These are phyloP conservation scores for Yponomeuta cagnagella DNA, from an alignment of 2,888 invertebrate species.

Conservation along the genomic window DNA sequence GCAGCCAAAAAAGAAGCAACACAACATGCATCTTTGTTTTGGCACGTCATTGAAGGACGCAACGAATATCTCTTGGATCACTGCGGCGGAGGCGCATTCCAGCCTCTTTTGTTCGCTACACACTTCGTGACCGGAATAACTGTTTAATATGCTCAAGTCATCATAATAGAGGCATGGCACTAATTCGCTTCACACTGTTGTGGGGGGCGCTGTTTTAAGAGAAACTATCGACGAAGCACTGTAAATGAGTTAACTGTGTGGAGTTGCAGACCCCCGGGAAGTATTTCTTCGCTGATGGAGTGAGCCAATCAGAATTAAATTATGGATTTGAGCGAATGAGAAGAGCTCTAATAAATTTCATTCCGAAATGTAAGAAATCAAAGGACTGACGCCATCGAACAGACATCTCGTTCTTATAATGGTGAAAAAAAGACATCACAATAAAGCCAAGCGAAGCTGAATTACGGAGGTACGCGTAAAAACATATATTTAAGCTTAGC, in stretches of 20 bases:
- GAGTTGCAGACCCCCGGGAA: slow-evolving; percentile 16
- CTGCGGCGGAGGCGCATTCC: slow-evolving; percentile 16
- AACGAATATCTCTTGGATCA: slow-evolving; percentile 6
- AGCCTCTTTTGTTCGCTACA: slow-evolving; percentile 18
- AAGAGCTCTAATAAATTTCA: slow-evolving; percentile 10
- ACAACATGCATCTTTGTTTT: slow-evolving; percentile 13
- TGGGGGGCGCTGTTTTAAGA: neutral
- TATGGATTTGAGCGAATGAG: slow-evolving; percentile 13
- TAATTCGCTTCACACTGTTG: slow-evolving; percentile 25
- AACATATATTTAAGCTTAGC: neutral
- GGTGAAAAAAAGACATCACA: neutral
- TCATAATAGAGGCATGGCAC: slow-evolving; percentile 22
- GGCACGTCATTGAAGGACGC: slow-evolving; percentile 16
- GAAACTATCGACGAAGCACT: neutral
- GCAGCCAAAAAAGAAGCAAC: slow-evolving; percentile 13
- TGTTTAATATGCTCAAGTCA: slow-evolving; percentile 23
- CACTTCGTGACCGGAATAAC: slow-evolving; percentile 22
- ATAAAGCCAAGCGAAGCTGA: neutral
- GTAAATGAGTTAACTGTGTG: neutral
- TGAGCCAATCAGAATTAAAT: slow-evolving; percentile 19
- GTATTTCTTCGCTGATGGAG: slow-evolving; percentile 21
- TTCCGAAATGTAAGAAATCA: neutral
- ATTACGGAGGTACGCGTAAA: neutral
- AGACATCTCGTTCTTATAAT: neutral
- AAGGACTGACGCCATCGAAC: neutral